Conservation (phyloP, 2,113 vertebrate species). For the Chaenogobius annularis region DNA sequence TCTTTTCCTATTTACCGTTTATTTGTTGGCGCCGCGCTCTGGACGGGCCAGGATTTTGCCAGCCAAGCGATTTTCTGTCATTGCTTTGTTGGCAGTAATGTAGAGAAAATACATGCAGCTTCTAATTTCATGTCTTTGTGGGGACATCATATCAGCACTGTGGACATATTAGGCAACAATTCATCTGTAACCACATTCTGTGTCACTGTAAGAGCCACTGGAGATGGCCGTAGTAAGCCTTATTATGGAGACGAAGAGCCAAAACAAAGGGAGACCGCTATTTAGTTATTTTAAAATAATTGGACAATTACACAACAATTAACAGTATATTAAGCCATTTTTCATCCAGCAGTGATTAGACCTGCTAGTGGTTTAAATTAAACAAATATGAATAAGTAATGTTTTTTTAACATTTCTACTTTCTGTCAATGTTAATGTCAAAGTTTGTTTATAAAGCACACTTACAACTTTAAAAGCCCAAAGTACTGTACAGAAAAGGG, state of each 20-base stretch:
- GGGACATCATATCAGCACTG: slow-evolving; percentile 13
- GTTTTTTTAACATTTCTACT: neutral
- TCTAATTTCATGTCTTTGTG: slow-evolving; percentile 22
- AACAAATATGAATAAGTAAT: neutral
- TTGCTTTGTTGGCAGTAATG: slow-evolving; percentile 50
- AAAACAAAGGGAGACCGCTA: neutral
- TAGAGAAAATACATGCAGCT: slow-evolving; percentile 18
- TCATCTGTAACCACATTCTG: slow-evolving; percentile 1
- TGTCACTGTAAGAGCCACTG: neutral
- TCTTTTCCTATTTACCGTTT: slow-evolving; percentile 36
- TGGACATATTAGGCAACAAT: slow-evolving; percentile 10
- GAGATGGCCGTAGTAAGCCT: neutral
- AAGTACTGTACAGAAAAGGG: no score
- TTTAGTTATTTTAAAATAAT: slow-evolving; percentile 1
- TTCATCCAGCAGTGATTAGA: neutral
- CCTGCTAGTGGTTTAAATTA: neutral
- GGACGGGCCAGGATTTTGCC: slow-evolving; percentile 43
- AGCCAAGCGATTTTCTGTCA: slow-evolving; percentile 38
- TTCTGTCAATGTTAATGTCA: no score
- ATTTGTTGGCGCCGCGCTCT: slow-evolving; percentile 42
- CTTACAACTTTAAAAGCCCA: no score
- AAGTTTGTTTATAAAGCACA: no score
- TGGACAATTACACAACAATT: neutral
- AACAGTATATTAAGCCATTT: neutral
- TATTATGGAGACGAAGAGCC: neutral